These are phyloP conservation scores for Euphydryas editha DNA, from an alignment of 2,888 invertebrate species.

Conservation along the genomic window DNA sequence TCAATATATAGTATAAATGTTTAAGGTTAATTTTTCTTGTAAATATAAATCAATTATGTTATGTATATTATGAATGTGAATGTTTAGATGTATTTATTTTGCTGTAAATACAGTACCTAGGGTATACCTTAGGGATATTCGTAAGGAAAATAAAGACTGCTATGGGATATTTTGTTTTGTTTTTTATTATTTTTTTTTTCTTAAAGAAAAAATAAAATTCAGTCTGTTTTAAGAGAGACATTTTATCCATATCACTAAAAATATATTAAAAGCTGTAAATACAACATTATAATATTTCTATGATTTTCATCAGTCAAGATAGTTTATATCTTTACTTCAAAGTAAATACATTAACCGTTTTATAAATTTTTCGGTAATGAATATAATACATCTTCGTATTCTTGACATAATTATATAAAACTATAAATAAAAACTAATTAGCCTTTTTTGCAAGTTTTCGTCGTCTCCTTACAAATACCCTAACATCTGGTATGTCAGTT, in stretches of 20 bases:
- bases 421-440: slow-evolving; percentile 10
- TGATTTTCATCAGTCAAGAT: no score
- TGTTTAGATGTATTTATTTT: slow-evolving; percentile 26
- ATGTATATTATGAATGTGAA: slow-evolving; percentile 18
- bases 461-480: slow-evolving; percentile 68
- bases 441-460: slow-evolving; percentile 57
- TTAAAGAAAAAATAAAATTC: slow-evolving; percentile 25
- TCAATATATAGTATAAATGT: background rate
- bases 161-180: slow-evolving; percentile 61
- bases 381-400: background rate
- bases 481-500: slow-evolving; percentile 66
- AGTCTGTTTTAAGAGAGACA: slow-evolving; percentile 22
- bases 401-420: background rate
- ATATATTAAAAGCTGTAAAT: background rate
- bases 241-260: background rate
- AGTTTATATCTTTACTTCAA: no score
- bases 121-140: slow-evolving; percentile 45
- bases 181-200: slow-evolving; percentile 47
- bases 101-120: slow-evolving; percentile 57
- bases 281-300: background rate
- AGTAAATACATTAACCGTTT: no score
- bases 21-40: background rate
- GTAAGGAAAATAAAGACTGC: slow-evolving; percentile 79
- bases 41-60: slow-evolving; percentile 10
- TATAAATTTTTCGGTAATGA: no score